Base-by-base conservation (phyloP, 2,888 invertebrate species). In the Ecliptopera silaceata region DNA sequence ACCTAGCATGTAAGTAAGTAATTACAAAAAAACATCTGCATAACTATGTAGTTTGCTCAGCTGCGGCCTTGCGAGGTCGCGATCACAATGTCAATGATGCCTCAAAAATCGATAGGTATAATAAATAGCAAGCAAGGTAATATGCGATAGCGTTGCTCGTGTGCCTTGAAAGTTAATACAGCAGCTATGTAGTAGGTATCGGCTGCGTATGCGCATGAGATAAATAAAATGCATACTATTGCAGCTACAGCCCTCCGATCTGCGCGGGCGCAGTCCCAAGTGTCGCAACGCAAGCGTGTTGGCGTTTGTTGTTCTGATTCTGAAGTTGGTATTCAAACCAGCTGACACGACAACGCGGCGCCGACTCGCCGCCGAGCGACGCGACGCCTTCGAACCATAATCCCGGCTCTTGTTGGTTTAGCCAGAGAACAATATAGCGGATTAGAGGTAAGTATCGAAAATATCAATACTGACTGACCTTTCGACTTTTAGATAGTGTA, bases 31-130 rank as follows among this genome's bases (percentile, higher is more conserved):
- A 68, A 75, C 68, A 66, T 72, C 69, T 52, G 66, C 57, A 61
- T 36, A 34, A 15, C 26, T 48, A 47, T 63, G 58, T 80, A 44
- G 75, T 89, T 89, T 86, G 75, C 60, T 63, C 89, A 90, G 86
- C 85, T 89, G 89, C 75, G 84, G 84, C 86, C 86, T 88, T 85
- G 81, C 72, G 81, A 83, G 87, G 88, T 86, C 85, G 79, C 63
- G 60, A 64, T 64, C 84, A 78, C 64, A 60, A 64, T 64, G 73
- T 73, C 71, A 70, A 68, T 13, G 68, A 71, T 70, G 68, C 67
- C 68, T 70, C 67, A 74, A 71, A 75, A 75, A 70, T 72, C 73
- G 73, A 72, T 74, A 41, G n/a, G 18, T 8, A 31, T 31, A 31
- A 31, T 31, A 31, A 26, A 26, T 26, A 26, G 26, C 26, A 26